Percentiles rank a stretch among this genome's conserved stretches.
Conservation (phyloP, 2,113 vertebrate genomes). For the Triplophysa dalaica region DNA sequence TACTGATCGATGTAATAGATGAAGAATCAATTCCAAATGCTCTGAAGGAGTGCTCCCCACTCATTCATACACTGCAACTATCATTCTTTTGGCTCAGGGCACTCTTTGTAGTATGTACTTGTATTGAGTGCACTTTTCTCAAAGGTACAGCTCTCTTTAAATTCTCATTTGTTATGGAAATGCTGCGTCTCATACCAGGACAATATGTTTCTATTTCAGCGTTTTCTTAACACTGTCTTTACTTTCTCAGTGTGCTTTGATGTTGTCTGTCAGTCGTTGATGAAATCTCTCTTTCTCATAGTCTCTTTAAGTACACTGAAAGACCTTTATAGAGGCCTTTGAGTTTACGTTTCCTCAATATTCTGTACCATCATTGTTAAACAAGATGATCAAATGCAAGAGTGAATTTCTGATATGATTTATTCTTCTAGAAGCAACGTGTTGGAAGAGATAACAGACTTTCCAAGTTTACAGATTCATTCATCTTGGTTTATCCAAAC, state of each 20-base stretch:
- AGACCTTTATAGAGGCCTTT: too few relatives aligned
- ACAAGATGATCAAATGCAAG: neutral
- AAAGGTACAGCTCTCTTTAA: neutral
- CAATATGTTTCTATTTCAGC: conserved; percentile 1
- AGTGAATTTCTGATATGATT: too few relatives aligned
- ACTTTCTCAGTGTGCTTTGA: conserved; percentile 2
- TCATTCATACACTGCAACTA: neutral
- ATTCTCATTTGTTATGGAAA: neutral
- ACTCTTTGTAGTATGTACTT: neutral
- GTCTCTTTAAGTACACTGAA: neutral
- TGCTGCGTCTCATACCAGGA: neutral
- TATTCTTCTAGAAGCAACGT: neutral
- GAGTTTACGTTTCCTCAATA: neutral
- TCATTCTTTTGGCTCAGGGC: neutral
- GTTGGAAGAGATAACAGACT: neutral
- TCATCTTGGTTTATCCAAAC: too few relatives aligned
- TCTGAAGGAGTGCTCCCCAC: neutral
- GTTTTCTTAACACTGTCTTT: neutral
- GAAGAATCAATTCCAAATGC: neutral
- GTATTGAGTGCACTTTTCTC: neutral
- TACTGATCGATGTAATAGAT: neutral
- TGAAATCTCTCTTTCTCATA: neutral
- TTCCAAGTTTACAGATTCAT: too few relatives aligned
- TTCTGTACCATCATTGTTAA: conserved; percentile 2
- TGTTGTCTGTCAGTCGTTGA: neutral